These are phyloP conservation scores for Eupithecia abbreviata DNA, from an alignment of 2,888 invertebrate genomes.

Conservation along the genomic window DNA sequence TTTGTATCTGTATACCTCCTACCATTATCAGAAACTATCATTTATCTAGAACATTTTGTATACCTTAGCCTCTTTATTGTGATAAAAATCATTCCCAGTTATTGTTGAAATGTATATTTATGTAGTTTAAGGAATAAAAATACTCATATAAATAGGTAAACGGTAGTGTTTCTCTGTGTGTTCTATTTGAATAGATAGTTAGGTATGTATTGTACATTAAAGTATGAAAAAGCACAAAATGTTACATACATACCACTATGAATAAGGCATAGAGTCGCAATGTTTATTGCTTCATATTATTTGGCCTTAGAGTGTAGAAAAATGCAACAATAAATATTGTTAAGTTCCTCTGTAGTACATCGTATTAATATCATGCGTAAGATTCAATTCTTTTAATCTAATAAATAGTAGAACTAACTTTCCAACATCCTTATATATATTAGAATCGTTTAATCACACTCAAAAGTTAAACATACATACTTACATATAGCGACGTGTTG, in stretches of 20 bases:
- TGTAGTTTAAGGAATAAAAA: constrained; percentile 49
- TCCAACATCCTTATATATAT: constrained; percentile 1
- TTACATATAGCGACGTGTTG: not conserved
- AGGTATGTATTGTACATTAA: constrained; percentile 34
- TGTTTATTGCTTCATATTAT: constrained; percentile 26
- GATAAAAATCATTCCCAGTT: constrained; percentile 37
- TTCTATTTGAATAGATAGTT: constrained; percentile 17
- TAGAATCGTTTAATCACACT: constrained; percentile 3
- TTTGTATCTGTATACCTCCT: constrained; percentile 22
- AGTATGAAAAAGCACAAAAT: constrained; percentile 43
- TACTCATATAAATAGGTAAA: constrained; percentile 23
- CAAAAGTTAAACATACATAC: constrained; percentile 1
- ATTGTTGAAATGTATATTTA: constrained; percentile 51
- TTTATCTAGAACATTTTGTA: constrained; percentile 8
- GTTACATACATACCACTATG: constrained; percentile 26
- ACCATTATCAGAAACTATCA: constrained; percentile 11
- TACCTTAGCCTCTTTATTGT: constrained; percentile 27
- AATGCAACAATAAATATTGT: constrained; percentile 28
- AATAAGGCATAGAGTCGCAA: constrained; percentile 24
- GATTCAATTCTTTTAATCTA: not conserved
- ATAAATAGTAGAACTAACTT: not conserved
- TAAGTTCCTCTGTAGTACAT: constrained; percentile 25
- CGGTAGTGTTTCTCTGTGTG: constrained; percentile 38
- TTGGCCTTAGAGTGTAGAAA: constrained; percentile 30
- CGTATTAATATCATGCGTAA: not conserved